These are phyloP conservation scores for Gobiocypris rarus DNA, from an alignment of 2,113 vertebrate genomes.

Conservation along the genomic window DNA sequence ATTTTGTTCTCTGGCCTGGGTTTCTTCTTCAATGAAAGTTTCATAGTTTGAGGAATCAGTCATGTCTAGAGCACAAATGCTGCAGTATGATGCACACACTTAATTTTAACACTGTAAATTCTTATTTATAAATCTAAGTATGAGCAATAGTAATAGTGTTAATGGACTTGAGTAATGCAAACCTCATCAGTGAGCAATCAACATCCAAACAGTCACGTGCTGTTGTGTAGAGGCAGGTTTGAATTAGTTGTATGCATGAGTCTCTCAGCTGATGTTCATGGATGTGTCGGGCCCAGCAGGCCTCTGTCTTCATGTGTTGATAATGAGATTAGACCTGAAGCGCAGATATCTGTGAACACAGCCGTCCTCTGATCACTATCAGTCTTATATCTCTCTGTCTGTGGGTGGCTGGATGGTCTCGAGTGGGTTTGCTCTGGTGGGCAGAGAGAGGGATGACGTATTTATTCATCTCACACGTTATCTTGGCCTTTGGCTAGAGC, in stretches of 20 bases:
- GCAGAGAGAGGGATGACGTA: neutral
- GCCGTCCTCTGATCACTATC: neutral
- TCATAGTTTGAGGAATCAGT: neutral
- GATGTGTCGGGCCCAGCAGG: neutral
- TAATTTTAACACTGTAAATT: neutral
- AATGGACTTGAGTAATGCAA: neutral
- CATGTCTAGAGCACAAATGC: neutral
- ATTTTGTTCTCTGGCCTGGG: neutral
- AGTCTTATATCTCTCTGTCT: neutral
- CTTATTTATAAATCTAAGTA: neutral
- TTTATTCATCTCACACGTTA: neutral
- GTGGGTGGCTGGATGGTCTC: neutral
- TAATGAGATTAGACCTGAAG: neutral
- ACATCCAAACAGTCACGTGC: neutral
- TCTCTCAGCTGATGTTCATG: neutral
- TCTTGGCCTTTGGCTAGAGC: neutral
- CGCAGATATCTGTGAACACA: neutral
- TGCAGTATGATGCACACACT: neutral
- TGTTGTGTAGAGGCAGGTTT: neutral
- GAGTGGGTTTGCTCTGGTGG: neutral
- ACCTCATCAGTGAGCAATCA: neutral
- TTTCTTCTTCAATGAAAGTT: neutral
- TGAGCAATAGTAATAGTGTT: neutral
- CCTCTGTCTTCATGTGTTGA: neutral
- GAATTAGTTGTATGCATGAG: neutral